Evolutionary conservation across 2,113 vertebrate species (phyloP).

Genomic region (Eonycteris spelaea): DNA sequence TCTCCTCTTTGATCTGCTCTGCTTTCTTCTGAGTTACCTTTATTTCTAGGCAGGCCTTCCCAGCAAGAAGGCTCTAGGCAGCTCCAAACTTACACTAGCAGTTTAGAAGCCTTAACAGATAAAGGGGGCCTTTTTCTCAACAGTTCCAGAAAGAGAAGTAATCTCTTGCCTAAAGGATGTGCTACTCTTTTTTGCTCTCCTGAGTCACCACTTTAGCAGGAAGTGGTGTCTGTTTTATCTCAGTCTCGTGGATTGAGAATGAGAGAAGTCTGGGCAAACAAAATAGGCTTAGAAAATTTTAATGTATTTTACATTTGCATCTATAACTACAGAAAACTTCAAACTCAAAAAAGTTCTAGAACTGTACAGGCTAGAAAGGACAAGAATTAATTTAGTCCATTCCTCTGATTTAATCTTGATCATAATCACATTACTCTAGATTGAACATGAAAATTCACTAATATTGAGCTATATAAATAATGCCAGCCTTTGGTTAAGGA

Average conservation of each 20-base stretch:
- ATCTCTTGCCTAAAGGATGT: not conserved
- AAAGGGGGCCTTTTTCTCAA: not conserved
- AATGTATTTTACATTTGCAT: not conserved
- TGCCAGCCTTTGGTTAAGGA: not conserved
- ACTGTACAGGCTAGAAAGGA: not conserved
- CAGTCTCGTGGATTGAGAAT: not conserved
- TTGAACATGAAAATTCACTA: not conserved
- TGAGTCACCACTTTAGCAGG: not conserved
- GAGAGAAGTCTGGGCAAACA: not conserved
- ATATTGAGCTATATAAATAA: not conserved
- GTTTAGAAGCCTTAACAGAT: not conserved
- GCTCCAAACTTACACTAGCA: not conserved
- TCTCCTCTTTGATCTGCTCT: not conserved
- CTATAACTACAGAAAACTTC: not conserved
- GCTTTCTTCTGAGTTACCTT: not conserved
- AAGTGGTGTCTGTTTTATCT: not conserved
- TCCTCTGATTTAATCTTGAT: not conserved
- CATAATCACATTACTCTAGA: not conserved
- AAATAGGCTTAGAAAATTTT: not conserved
- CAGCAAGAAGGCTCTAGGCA: not conserved
- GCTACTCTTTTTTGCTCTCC: not conserved
- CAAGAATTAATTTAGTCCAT: not conserved
- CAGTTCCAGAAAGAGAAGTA: not conserved
- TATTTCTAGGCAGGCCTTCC: not conserved
- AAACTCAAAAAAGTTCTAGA: not conserved